phyloP scores from a whole-genome alignment of 2,888 invertebrate genomes.

The Andrena praecox region DNA sequence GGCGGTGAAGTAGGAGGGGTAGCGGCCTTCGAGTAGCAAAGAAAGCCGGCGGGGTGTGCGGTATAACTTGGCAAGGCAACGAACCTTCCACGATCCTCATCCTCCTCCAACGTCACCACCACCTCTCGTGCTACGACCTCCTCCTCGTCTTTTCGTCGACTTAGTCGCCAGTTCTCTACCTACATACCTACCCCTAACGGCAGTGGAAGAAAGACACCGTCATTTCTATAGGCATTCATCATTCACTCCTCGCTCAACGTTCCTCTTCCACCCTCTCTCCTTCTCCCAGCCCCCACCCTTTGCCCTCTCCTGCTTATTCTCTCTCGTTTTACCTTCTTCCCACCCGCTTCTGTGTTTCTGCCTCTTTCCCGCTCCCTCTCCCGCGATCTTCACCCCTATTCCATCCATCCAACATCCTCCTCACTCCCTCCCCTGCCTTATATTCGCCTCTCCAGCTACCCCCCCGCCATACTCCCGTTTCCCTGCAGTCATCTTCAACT shows the following conservation, averaged over 20 bases:
- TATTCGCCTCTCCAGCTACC: neutral
- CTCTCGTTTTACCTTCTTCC: slow-evolving; percentile 40
- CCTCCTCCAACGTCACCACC: slow-evolving; percentile 56
- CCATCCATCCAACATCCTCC: slow-evolving; percentile 12
- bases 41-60: slow-evolving; percentile 56
- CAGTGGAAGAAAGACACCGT: slow-evolving; percentile 73
- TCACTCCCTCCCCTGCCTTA: slow-evolving; percentile 19
- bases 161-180: slow-evolving; percentile 65
- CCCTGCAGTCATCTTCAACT: slow-evolving; percentile 47
- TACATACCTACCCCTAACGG: slow-evolving; percentile 51
- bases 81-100: slow-evolving; percentile 62
- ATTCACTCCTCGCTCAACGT: slow-evolving; percentile 75
- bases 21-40: slow-evolving; percentile 59
- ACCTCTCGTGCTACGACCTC: slow-evolving; percentile 65
- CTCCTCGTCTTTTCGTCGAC: slow-evolving; percentile 69
- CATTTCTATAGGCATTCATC: slow-evolving; percentile 82
- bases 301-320: slow-evolving; percentile 29
- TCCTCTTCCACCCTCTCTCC: slow-evolving; percentile 30
- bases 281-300: slow-evolving; percentile 8
- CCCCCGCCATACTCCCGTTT: neutral
- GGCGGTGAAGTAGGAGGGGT: slow-evolving; percentile 55
- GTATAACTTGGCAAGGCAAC: slow-evolving; percentile 69
- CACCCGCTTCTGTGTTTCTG: slow-evolving; percentile 30
- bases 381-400: slow-evolving; percentile 24
- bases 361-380: slow-evolving; percentile 6